Evolutionary conservation across 92 coral and sea anemone species (phyloP).

Genomic region (Parazoanthus atlanticus): DNA sequence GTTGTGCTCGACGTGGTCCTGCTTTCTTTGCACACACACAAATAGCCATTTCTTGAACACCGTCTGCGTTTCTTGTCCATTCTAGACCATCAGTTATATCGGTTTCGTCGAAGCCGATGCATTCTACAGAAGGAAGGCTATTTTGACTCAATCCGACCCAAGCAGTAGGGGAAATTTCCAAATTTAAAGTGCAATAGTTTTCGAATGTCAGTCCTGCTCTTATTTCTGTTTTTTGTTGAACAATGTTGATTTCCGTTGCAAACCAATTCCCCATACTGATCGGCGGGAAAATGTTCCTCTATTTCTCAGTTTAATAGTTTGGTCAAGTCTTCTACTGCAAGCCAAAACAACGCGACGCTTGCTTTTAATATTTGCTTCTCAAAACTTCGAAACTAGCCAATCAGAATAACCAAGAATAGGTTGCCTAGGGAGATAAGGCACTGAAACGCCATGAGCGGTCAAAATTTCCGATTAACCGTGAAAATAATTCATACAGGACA

Average conservation of each 20-base stretch:
- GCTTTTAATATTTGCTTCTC: neutral
- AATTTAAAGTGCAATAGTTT: too few species aligned
- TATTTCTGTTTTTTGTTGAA: neutral
- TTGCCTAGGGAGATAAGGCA: too few species aligned
- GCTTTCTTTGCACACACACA: neutral
- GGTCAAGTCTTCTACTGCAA: neutral
- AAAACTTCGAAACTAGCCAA: neutral
- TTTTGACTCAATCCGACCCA: too few species aligned
- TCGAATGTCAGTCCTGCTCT: neutral
- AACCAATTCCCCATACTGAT: conserved; percentile 2
- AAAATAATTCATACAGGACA: too few species aligned
- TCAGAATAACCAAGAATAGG: neutral
- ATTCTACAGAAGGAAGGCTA: too few species aligned
- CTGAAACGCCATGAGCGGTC: too few species aligned
- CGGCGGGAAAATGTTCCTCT: neutral
- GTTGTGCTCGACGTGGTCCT: too few species aligned
- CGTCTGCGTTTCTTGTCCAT: neutral
- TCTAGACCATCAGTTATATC: too few species aligned
- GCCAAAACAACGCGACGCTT: neutral
- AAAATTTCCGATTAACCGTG: too few species aligned
- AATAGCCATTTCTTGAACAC: neutral
- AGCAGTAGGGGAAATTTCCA: too few species aligned
- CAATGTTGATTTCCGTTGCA: neutral
- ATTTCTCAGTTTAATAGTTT: neutral
- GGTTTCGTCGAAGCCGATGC: too few species aligned